Base-by-base conservation (phyloP, 2,888 invertebrate genomes). In the Eupithecia dodoneata region DNA sequence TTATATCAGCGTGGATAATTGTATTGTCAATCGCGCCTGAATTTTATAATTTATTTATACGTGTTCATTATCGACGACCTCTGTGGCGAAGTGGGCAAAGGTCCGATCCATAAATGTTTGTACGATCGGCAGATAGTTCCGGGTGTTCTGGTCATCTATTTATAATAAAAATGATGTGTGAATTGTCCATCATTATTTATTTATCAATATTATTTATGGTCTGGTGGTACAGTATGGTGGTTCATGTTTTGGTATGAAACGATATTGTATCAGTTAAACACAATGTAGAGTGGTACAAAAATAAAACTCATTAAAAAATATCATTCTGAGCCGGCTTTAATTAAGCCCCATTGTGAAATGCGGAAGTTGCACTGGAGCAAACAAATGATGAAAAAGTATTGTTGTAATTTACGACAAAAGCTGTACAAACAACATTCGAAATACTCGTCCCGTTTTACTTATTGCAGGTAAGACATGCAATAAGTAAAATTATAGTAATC, bases 321-420 rank as follows among this genome's bases (percentile, higher is more conserved):
- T 85, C 83, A 88, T 89, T 88, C 87, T 83, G 81, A 82, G 85
- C 81, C 82, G 85, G 89, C 88, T 90, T 70, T 91, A 91, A 92
- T 91, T 90, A 91, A 90, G 85, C 81, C 83, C 83, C 84, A 86
- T 88, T 89, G 87, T 88, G 86, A 90, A 88, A 89, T 87, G 87
- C 87, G 85, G 84, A 89, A 87, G 86, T 86, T 86, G 84, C 83
- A 82, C 85, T 85, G 87, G 85, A 88, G 87, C 86, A 88, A 88
- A 89, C 86, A 87, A 88, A 84, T 30, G 52, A 2, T n/a, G 47
- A 66, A 30, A 75, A 30, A 15, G 3, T 66, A 42, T 42, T 6
- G 42, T 63, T 30, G 30, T 63, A 66, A 66, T 15, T 15, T 42
- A 15, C 66, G 42, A 66, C 7, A 66, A 41, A 42, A 66, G 66